Evolutionary conservation across 2,797 vertebrate genomes (phyloP).

Genomic region (Coreius guichenoti): DNA sequence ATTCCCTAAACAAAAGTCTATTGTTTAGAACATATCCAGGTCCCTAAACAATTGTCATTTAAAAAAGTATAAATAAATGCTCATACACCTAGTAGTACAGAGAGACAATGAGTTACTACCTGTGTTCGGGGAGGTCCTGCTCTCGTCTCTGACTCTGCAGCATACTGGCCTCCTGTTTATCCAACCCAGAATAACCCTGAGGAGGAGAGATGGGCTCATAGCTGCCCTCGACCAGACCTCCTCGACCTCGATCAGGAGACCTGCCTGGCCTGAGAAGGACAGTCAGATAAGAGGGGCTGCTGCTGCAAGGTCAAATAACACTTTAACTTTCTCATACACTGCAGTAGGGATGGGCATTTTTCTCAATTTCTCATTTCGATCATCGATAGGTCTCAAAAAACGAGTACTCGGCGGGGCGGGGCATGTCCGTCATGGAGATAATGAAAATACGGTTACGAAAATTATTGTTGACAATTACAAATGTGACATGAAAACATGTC

Average conservation of each 20-base stretch:
- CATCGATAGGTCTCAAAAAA: too few species aligned
- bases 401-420: too few species aligned
- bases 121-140: constrained; percentile 88
- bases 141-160: constrained; percentile 86
- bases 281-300: background rate
- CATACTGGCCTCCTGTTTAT: constrained; percentile 88
- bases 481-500: too few species aligned
- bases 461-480: too few species aligned
- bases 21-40: too few species aligned
- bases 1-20: background rate
- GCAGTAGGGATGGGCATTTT: too few species aligned
- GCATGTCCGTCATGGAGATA: too few species aligned
- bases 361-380: too few species aligned
- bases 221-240: constrained; percentile 78
- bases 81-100: background rate
- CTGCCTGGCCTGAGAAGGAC: constrained; percentile 86
- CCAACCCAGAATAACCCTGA: constrained; percentile 86
- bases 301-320: background rate
- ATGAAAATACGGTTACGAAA: too few species aligned
- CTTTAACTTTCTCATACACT: too few species aligned
- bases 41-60: background rate
- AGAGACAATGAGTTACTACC: constrained; percentile 73
- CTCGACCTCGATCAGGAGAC: constrained; percentile 91
- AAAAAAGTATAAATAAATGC: background rate
- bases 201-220: constrained; percentile 98